Percentiles rank a stretch among this genome's conserved stretches.
Conservation (phyloP, 2,888 invertebrate species). For the Platerodrilus igneus region DNA sequence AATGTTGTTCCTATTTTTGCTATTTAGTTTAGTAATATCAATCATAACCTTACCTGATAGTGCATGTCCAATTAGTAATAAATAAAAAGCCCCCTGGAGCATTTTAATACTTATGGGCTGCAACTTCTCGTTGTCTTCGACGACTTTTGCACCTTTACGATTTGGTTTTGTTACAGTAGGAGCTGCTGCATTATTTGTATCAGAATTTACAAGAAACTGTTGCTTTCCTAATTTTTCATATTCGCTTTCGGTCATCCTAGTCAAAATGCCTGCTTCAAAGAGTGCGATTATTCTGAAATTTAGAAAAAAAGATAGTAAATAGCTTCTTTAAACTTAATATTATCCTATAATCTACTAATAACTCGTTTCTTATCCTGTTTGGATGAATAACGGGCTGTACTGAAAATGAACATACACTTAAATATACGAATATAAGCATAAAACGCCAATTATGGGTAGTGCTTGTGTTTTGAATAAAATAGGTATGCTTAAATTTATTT, state of each 20-base stretch:
- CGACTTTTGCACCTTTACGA: conserved; percentile 33
- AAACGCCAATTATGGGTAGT: no score
- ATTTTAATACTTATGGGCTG: conserved; percentile 66
- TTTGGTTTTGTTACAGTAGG: conserved; percentile 31
- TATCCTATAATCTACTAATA: no score
- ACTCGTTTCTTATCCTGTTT: no score
- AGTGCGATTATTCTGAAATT: conserved; percentile 60
- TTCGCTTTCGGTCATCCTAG: conserved; percentile 72
- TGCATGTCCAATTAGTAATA: conserved; percentile 60
- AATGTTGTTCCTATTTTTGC: conserved; percentile 1
- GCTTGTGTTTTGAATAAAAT: no score
- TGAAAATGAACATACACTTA: no score
- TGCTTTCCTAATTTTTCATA: conserved; percentile 65
- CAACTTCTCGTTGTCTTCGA: conserved; percentile 46
- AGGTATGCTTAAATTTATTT: no score
- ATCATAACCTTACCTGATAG: conserved; percentile 56
- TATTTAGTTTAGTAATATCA: no score
- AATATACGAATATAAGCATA: no score
- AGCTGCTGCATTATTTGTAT: conserved; percentile 33
- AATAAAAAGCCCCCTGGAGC: conserved; percentile 69
- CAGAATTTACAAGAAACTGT: conserved; percentile 46
- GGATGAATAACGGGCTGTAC: no score
- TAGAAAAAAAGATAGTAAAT: not conserved
- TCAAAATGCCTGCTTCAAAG: conserved; percentile 71
- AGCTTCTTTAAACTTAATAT: not conserved